Evolutionary conservation across 1,140 invertebrate species (phyloP).

Genomic region (Cherax quadricarinatus): DNA sequence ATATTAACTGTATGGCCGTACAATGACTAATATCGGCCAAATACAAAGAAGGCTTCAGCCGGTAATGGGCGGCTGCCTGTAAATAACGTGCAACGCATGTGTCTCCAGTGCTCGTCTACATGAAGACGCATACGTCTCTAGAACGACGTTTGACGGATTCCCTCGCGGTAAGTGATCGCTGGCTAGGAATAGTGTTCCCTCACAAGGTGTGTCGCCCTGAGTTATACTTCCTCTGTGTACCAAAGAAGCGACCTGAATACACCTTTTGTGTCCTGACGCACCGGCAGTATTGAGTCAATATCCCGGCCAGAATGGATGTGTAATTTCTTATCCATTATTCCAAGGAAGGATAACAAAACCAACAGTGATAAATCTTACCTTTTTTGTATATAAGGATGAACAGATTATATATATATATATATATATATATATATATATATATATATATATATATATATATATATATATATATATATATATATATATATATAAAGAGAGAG

Average conservation of each 20-base stretch:
- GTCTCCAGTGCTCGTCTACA: not conserved
- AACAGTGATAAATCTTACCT: constrained; percentile 5
- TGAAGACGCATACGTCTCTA: not conserved
- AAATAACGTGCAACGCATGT: constrained; percentile 63
- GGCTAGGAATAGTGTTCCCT: not conserved
- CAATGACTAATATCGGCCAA: constrained; percentile 65
- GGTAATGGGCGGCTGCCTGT: constrained; percentile 39
- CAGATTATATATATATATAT: too few species aligned
- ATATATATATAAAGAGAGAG: too few species aligned
- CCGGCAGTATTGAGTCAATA: not conserved
- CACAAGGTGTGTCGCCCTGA: not conserved
- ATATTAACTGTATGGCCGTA: constrained; percentile 66
- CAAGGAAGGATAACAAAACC: constrained; percentile 7
- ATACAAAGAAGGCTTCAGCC: constrained; percentile 54
- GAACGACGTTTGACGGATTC: constrained; percentile 25
- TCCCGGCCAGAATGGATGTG: not conserved
- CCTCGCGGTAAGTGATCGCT: not conserved
- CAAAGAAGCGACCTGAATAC: not conserved
- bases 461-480: too few species aligned
- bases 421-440: too few species aligned
- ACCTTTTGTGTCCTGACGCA: not conserved
- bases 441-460: too few species aligned
- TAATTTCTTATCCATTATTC: not conserved
- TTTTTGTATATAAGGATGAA: not conserved
- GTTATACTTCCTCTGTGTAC: not conserved